These are phyloP conservation scores for Xyrauchen texanus DNA, from an alignment of 2,113 vertebrate species.

Conservation along the genomic window DNA sequence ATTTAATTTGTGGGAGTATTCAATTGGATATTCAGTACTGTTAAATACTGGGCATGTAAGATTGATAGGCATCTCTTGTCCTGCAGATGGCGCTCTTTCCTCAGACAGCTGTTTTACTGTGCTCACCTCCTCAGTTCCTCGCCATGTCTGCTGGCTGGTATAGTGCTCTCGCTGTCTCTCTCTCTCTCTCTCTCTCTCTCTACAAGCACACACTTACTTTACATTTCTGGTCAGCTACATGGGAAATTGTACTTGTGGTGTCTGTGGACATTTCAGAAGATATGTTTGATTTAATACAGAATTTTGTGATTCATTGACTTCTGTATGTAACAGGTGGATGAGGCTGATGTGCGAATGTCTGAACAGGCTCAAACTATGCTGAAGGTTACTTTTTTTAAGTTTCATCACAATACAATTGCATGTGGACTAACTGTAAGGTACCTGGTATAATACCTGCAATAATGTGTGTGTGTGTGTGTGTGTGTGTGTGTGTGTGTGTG, in stretches of 20 bases:
- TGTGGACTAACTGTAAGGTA: not conserved
- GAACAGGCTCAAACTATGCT: conserved; percentile 81
- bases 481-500: no score
- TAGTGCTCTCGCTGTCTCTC: not conserved
- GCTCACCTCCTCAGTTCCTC: conserved; percentile 84
- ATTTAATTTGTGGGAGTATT: conserved; percentile 26
- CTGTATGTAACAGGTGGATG: conserved; percentile 79
- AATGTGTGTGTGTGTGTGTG: conserved; percentile 38
- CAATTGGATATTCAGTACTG: not conserved
- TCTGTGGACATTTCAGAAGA: no score
- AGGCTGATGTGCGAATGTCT: conserved; percentile 86
- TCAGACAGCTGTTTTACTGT: conserved; percentile 84
- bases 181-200: not conserved
- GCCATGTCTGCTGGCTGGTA: conserved; percentile 90
- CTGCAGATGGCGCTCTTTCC: conserved; percentile 87
- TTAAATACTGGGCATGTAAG: not conserved
- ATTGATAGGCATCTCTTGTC: conserved; percentile 46
- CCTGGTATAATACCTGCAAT: not conserved
- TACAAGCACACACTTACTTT: not conserved
- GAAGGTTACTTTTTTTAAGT: conserved; percentile 68
- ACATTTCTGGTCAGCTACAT: no score
- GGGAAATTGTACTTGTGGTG: no score
- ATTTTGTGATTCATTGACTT: not conserved
- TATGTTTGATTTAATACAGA: not conserved
- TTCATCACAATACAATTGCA: not conserved